Evolutionary conservation across 2,797 vertebrate species (phyloP).

Genomic region (Labeo calbasu): DNA sequence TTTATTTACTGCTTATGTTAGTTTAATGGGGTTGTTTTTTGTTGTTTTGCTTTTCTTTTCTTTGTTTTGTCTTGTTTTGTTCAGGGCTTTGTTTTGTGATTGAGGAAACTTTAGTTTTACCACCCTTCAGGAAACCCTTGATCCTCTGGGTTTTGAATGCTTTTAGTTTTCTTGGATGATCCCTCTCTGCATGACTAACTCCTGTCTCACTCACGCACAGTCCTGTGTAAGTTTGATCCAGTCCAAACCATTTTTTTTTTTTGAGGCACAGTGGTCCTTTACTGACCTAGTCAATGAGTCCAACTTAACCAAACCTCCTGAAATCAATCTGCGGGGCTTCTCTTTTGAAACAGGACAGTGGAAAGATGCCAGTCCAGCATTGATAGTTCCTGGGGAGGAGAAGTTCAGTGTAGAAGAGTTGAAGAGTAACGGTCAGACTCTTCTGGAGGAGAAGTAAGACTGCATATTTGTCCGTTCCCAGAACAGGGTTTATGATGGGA

Average conservation of each 20-base stretch:
- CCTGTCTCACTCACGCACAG: conserved; percentile 44
- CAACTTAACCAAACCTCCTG: conserved; percentile 31
- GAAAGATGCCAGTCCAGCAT: conserved; percentile 89
- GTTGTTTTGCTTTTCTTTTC: too few species aligned
- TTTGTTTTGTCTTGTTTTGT: background rate
- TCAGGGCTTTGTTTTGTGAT: background rate
- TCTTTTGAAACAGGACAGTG: conserved; percentile 82
- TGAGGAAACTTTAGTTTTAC: background rate
- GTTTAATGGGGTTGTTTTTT: too few species aligned
- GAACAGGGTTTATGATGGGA: background rate
- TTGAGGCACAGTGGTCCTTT: conserved; percentile 18
- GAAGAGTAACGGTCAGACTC: conserved; percentile 94
- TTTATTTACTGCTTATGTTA: too few species aligned
- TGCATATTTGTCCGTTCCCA: background rate
- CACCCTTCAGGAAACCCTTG: background rate
- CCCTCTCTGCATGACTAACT: conserved; percentile 61
- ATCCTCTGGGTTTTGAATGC: conserved; percentile 18
- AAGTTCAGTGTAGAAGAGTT: conserved; percentile 95
- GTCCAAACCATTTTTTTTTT: conserved; percentile 25
- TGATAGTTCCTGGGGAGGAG: conserved; percentile 93
- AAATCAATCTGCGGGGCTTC: conserved; percentile 60
- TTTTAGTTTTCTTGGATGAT: conserved; percentile 34
- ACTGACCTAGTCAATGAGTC: conserved; percentile 37
- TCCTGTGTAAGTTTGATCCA: conserved; percentile 46
- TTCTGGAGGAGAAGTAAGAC: conserved; percentile 94